Evolutionary conservation across 1,140 invertebrate genomes (phyloP), one percentile per base, ranked within the genome.

Genomic region (Cryptotermes secundus): DNA sequence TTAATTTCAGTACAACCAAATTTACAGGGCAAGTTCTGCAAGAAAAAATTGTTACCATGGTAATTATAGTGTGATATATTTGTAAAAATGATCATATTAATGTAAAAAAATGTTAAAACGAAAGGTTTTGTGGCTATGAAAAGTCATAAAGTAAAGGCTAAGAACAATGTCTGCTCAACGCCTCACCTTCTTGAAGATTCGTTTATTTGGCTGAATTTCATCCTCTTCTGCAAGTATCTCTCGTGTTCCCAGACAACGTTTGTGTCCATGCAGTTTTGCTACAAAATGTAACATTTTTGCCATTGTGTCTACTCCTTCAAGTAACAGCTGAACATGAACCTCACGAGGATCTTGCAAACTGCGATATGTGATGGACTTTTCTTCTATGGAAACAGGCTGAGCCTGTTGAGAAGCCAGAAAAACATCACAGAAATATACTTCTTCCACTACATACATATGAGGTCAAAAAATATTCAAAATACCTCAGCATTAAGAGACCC

Each of bases 141-240:
- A 42, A 49, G 0, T 49, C 45, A 49, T 22, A 19, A 22, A 19
- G 45, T 19, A 3, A 42, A 42, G 38, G 9, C 38, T 42, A 42
- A 49, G 38, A 38, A 38, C 12, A 38, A 6, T 38, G 12, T 12
- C 38, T 12, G 12, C 19, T 19, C 45, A 49, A 49, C 45, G 34
- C 85, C 86, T 81, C 87, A 95, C 94, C 92, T 99, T 99, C 91
- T 99, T 99, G 88, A 99, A 99, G 34, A 99, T 92, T 88, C 96
- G 93, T 80, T 98, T 98, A 90, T 99, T 98, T 1, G 95, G 93
- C 89, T 99, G 97, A 2, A 79, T 72, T 89, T 99, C 98, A 88
- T 99, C 97, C 88, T 98, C 97, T 89, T 99, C 98, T 81, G 94
- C 94, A 9, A 99, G 91, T 82, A 99, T 95, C 87, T 98, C 93